These are phyloP conservation scores for Acromyrmex heyeri DNA, from an alignment of 1,140 invertebrate species.

Conservation along the genomic window DNA sequence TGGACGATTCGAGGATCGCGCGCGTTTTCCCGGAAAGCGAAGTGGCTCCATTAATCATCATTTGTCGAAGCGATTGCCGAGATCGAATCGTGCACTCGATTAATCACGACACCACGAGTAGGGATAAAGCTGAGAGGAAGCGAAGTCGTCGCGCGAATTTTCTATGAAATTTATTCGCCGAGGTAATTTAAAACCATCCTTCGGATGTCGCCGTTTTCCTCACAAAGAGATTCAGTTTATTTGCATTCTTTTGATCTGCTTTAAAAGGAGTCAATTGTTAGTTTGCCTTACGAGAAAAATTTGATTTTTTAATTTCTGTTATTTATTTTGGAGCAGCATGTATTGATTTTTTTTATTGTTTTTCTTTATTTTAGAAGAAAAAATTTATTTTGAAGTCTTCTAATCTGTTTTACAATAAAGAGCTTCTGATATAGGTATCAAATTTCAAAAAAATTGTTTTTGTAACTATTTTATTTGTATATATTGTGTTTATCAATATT, in stretches of 20 bases:
- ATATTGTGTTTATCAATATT: neutral
- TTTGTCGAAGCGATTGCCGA: conserved; percentile 80
- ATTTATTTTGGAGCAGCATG: neutral
- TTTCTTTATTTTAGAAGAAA: neutral
- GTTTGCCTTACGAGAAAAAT: conserved; percentile 23
- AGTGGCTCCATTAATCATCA: conserved; percentile 81
- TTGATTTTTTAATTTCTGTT: conserved; percentile 25
- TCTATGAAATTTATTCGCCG: conserved; percentile 65
- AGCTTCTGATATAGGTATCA: neutral
- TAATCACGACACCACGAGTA: conserved; percentile 78
- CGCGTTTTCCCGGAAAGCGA: conserved; percentile 31
- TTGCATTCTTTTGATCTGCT: conserved; percentile 53
- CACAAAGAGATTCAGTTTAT: conserved; percentile 38
- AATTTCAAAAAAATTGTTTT: neutral
- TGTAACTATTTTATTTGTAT: neutral
- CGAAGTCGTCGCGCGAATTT: conserved; percentile 62
- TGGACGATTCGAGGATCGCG: conserved; percentile 51
- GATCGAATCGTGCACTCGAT: conserved; percentile 81
- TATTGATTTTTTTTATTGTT: neutral
- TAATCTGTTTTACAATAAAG: neutral
- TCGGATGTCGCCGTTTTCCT: conserved; percentile 47
- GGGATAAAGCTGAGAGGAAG: conserved; percentile 65
- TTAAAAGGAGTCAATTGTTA: conserved; percentile 46
- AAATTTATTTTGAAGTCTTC: neutral
- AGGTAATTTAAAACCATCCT: conserved; percentile 36